These are phyloP conservation scores for Poicephalus gulielmi DNA, from an alignment of 2,113 vertebrate species.

Conservation along the genomic window DNA sequence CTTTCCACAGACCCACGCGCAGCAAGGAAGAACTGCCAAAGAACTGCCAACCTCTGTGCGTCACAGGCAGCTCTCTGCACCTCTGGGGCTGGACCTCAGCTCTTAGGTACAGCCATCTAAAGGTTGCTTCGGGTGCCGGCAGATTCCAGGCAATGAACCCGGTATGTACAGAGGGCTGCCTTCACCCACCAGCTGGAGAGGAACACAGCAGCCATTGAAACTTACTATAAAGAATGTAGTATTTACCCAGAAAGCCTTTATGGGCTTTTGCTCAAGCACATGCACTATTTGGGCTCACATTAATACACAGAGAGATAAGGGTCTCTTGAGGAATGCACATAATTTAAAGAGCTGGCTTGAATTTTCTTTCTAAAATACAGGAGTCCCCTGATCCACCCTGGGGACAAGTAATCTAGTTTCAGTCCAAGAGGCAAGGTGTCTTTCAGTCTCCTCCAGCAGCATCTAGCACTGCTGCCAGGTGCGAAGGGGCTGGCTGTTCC, in stretches of 20 bases:
- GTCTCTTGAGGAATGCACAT: neutral
- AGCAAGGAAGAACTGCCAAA: neutral
- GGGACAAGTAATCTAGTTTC: neutral
- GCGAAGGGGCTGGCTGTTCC: neutral
- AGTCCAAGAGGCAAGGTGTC: neutral
- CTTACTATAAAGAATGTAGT: neutral
- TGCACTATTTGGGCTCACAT: neutral
- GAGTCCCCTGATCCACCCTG: neutral
- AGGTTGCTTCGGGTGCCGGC: constrained; percentile 13
- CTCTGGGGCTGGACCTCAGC: neutral
- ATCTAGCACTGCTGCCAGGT: neutral
- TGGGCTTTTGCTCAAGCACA: constrained; percentile 3
- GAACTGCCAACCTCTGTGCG: neutral
- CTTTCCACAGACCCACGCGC: neutral
- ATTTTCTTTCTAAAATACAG: neutral
- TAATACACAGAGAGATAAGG: neutral
- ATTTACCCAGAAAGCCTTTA: constrained; percentile 26
- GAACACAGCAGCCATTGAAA: constrained; percentile 48
- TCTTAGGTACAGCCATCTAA: constrained; percentile 3
- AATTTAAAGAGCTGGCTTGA: neutral
- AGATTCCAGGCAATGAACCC: neutral
- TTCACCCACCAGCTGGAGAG: constrained; percentile 15
- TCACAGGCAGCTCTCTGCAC: neutral
- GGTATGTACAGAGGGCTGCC: neutral
- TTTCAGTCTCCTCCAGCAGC: neutral